Evolutionary conservation across 2,113 vertebrate species (phyloP).

Genomic region (Haplochromis vanheusdeni): DNA sequence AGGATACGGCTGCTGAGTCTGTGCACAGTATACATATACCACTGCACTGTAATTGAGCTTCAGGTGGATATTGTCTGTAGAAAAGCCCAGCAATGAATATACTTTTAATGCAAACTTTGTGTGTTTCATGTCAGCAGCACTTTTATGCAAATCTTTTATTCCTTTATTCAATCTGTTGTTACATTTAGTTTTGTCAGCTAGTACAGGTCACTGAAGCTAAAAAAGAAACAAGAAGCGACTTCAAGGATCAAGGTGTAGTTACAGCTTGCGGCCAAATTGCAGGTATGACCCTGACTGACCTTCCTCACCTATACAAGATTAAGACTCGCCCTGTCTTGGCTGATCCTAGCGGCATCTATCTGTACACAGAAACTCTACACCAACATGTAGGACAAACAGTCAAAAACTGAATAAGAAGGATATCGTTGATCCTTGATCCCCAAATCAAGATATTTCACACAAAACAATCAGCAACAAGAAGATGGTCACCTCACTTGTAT

Average conservation of each 20-base stretch:
- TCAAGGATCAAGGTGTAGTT: not conserved
- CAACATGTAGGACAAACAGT: not conserved
- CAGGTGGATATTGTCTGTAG: not conserved
- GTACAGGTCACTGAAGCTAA: not conserved
- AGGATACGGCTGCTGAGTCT: not conserved
- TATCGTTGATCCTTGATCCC: not conserved
- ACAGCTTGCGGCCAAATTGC: not conserved
- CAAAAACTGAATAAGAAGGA: not conserved
- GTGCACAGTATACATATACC: not conserved
- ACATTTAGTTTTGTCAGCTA: not conserved
- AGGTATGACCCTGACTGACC: not conserved
- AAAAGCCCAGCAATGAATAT: not conserved
- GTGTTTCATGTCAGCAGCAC: not conserved
- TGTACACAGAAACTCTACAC: not conserved
- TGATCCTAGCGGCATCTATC: not conserved
- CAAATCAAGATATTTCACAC: not conserved
- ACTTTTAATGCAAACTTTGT: not conserved
- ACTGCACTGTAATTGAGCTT: not conserved
- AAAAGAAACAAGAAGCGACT: not conserved
- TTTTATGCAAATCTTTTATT: not conserved
- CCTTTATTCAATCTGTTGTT: not conserved
- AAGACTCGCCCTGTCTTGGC: accelerated
- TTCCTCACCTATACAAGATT: not conserved
- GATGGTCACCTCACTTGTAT: not conserved
- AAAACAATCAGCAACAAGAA: not conserved